phyloP scores from a whole-genome alignment of 2,888 invertebrate species.

The Orthosia cruda region DNA sequence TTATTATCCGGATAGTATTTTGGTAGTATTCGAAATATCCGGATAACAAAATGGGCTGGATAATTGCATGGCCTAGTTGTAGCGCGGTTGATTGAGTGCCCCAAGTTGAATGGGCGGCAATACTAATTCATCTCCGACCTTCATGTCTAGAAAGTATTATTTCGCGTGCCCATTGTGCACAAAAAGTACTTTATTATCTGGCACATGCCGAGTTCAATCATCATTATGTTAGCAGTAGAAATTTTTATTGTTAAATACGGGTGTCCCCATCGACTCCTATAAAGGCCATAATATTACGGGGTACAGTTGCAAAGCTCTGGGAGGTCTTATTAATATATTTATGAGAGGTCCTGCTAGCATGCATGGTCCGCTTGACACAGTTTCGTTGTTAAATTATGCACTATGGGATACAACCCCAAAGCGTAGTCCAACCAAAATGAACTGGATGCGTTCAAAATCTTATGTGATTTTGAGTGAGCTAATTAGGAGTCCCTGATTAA shows the following conservation, averaged over 20 bases:
- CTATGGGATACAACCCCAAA: background rate
- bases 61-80: no score
- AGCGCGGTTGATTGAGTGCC: conserved; percentile 36
- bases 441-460: background rate
- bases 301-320: conserved; percentile 8
- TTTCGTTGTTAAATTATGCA: conserved; percentile 20
- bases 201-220: conserved; percentile 53
- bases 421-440: background rate
- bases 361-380: conserved; percentile 11
- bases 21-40: no score
- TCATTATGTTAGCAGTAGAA: conserved; percentile 33
- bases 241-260: conserved; percentile 34
- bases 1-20: no score
- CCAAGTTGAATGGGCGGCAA: conserved; percentile 43
- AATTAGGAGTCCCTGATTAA: background rate
- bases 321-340: conserved; percentile 30
- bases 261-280: conserved; percentile 28
- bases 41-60: no score
- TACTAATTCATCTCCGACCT: conserved; percentile 50
- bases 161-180: conserved; percentile 43
- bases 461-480: background rate
- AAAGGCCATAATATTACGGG: conserved; percentile 16
- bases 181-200: conserved; percentile 36
- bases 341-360: conserved; percentile 16
- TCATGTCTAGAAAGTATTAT: conserved; percentile 47